phyloP scores from a whole-genome alignment of 2,888 invertebrate genomes.

The Hypolimnas misippus region DNA sequence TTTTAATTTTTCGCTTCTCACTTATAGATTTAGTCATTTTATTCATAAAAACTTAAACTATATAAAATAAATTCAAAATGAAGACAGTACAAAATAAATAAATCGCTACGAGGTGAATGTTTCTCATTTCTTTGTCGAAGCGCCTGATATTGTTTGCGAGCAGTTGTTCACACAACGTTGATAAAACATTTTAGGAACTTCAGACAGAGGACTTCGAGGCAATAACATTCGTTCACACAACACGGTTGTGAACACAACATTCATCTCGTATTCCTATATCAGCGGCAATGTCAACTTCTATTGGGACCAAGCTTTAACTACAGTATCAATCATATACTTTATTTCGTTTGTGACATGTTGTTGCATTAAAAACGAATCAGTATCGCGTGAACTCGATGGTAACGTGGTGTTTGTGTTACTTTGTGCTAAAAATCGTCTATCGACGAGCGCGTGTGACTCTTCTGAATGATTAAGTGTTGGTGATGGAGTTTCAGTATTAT shows the following conservation, averaged over 20 bases:
- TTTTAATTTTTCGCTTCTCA: background rate
- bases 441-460: constrained; percentile 29
- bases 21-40: background rate
- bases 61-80: background rate
- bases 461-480: constrained; percentile 37
- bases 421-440: constrained; percentile 27
- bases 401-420: constrained; percentile 55
- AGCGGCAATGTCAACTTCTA: constrained; percentile 21
- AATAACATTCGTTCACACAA: constrained; percentile 25
- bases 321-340: constrained; percentile 60
- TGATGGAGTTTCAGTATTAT: constrained; percentile 79
- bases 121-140: constrained; percentile 50
- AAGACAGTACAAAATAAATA: background rate
- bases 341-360: constrained; percentile 68
- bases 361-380: constrained; percentile 68
- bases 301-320: constrained; percentile 49
- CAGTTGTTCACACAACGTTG: constrained; percentile 51
- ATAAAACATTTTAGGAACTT: constrained; percentile 32
- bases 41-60: background rate
- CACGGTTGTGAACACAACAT: constrained; percentile 20
- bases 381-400: constrained; percentile 63
- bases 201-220: constrained; percentile 17
- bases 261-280: constrained; percentile 19
- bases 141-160: constrained; percentile 54
- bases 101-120: constrained; percentile 18